Base-by-base conservation (phyloP, 1,140 invertebrate species). In the Bombus haemorrhoidalis region DNA sequence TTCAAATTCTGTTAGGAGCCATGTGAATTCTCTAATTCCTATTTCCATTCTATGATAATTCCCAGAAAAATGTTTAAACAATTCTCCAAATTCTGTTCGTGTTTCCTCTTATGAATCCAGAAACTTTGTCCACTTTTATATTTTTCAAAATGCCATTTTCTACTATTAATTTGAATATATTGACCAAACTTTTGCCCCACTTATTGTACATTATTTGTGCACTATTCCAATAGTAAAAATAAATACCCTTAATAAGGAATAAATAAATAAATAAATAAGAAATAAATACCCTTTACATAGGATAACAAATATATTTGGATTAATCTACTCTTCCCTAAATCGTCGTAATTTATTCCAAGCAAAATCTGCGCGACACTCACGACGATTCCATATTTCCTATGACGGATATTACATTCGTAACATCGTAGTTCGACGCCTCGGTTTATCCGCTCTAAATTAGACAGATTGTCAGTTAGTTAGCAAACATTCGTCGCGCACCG, bases 391-490 rank as follows among this genome's bases (percentile, higher is more conserved):
- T 53, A 53, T 53, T 53, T 53, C 47, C 47, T 53, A 53, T 53
- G 47, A 22, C 47, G 47, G 18, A 53, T 53, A 22, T 22, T 53
- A 53, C 47, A 25, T 13, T 32, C 10, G 74, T 12, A 28, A 75
- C 15, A 22, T 2, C 34, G 28, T 22, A 28, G 25, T 47, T 13
- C 37, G 47, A 59, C 28, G 37, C 32, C 47, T 22, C 9, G 25
- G 3, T 74, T 69, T 39, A 18, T 41, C 10, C 18, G 4, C 43
- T n/a, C 39, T 32, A 68, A 43, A 53, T 80, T 37, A 72, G 81
- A 88, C 76, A 62, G 53, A 89, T 88, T 77, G 87, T 80, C 74
- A 83, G 87, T 88, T 86, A 82, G 87, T 88, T 80, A 39, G 73
- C 43, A 37, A 78, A 57, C 68, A 79, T 75, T 86, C 76, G 79